Evolutionary conservation across 2,797 vertebrate genomes (phyloP).

Genomic region (Hylomyscus alleni): DNA sequence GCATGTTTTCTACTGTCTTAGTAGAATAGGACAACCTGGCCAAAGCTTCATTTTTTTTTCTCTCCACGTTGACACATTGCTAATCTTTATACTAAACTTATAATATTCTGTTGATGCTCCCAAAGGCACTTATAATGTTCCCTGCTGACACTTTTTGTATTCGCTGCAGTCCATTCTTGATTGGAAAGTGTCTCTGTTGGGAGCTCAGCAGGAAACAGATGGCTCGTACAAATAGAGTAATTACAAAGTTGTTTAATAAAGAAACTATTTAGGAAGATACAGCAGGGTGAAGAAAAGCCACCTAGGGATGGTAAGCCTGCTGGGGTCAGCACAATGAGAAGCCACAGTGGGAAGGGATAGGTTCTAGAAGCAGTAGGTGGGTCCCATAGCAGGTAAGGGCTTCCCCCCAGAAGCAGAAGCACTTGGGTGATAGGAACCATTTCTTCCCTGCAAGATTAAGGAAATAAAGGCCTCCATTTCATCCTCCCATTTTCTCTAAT

Average conservation of each 20-base stretch:
- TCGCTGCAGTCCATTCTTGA: conserved; percentile 50
- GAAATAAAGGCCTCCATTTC: background rate
- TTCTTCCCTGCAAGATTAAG: background rate
- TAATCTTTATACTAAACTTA: conserved; percentile 64
- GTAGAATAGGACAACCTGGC: background rate
- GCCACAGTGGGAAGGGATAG: background rate
- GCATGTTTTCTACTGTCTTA: background rate
- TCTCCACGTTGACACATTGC: conserved; percentile 27
- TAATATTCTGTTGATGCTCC: conserved; percentile 37
- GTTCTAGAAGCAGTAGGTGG: background rate
- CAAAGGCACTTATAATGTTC: conserved; percentile 22
- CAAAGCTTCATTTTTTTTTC: background rate
- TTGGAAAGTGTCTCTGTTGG: conserved; percentile 73
- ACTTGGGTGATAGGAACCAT: background rate
- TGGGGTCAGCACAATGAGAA: conserved; percentile 26
- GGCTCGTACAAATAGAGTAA: conserved; percentile 77
- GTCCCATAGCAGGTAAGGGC: background rate
- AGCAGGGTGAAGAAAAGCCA: conserved; percentile 61
- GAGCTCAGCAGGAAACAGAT: conserved; percentile 81
- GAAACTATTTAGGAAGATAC: conserved; percentile 76
- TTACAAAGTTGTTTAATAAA: conserved; percentile 81
- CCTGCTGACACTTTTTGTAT: conserved; percentile 25
- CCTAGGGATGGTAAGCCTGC: background rate
- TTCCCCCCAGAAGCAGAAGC: background rate
- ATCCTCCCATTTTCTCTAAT: background rate